Evolutionary conservation across 2,888 invertebrate genomes (phyloP).

Genomic region (Flabesymbios commensalis): DNA sequence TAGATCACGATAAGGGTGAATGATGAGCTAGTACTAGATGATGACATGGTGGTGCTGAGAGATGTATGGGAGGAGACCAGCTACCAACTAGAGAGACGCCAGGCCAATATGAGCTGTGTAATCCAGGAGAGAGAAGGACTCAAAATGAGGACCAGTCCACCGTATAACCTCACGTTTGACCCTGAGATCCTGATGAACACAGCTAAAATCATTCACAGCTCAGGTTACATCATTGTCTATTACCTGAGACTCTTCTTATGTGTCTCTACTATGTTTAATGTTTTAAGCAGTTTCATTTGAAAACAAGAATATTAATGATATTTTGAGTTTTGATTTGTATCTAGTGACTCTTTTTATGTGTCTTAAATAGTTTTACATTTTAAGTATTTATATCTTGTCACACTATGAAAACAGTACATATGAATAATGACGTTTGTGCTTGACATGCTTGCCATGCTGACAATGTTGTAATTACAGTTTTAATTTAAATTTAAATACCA

Average conservation of each 20-base stretch:
- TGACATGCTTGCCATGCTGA: too few species aligned
- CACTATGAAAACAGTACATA: not conserved
- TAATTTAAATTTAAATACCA: too few species aligned
- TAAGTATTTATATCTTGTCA: not conserved
- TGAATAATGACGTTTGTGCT: too few species aligned
- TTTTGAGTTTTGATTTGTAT: too few species aligned
- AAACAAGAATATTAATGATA: too few species aligned
- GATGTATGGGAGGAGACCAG: slow-evolving; percentile 95
- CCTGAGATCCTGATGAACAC: not conserved
- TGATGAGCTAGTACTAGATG: slow-evolving; percentile 39
- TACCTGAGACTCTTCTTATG: too few species aligned
- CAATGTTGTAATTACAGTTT: too few species aligned
- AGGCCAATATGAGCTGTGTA: slow-evolving; percentile 80
- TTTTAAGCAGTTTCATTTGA: too few species aligned
- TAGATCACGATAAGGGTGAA: slow-evolving; percentile 20
- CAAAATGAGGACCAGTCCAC: slow-evolving; percentile 43
- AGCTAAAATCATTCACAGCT: too few species aligned
- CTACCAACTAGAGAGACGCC: slow-evolving; percentile 82
- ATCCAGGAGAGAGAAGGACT: slow-evolving; percentile 77
- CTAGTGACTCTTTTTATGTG: too few species aligned
- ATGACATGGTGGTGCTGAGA: slow-evolving; percentile 70
- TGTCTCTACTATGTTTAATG: too few species aligned
- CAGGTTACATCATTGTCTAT: too few species aligned
- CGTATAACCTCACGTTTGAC: slow-evolving; percentile 24
- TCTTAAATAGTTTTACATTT: not conserved